Evolutionary conservation across 64 coral and sea anemone species (phyloP).

Genomic region (Montipora foliosa): DNA sequence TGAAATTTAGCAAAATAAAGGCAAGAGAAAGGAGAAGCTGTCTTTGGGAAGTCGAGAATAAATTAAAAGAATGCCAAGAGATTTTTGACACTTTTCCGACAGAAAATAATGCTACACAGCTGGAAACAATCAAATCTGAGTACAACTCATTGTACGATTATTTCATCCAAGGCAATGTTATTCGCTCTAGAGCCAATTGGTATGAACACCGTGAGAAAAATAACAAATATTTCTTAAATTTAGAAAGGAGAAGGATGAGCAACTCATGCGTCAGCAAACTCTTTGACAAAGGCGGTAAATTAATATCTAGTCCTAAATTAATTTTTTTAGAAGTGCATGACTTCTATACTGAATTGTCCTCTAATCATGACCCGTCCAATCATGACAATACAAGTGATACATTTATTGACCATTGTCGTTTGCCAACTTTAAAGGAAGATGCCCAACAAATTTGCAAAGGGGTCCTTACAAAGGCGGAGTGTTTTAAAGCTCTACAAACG

Average conservation of each 20-base stretch:
- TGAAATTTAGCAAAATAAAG: constrained; percentile 41
- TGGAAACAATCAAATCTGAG: constrained; percentile 40
- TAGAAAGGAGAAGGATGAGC: constrained; percentile 11
- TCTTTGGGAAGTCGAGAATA: constrained; percentile 8
- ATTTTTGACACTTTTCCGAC: neutral
- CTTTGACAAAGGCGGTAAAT: constrained; percentile 31
- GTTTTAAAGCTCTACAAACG: constrained; percentile 31
- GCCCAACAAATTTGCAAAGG: constrained; percentile 18
- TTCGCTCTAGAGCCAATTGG: no score
- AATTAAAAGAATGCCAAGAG: constrained; percentile 30
- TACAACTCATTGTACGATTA: constrained; percentile 44
- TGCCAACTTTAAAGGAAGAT: constrained; percentile 30
- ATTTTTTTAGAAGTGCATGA: neutral
- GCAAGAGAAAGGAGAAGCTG: constrained; percentile 28
- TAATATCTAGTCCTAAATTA: neutral
- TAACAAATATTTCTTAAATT: constrained; percentile 29
- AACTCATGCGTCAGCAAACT: neutral
- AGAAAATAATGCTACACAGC: neutral
- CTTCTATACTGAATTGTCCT: constrained; percentile 2
- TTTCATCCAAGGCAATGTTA: no score
- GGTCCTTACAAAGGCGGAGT: neutral
- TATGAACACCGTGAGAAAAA: constrained; percentile 11
- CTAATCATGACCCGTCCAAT: neutral
- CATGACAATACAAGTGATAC: neutral
- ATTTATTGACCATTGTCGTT: constrained; percentile 37